A percentile compares a stretch with the other conserved stretches of the same genome.
Evolutionary conservation across 2,797 vertebrate species (phyloP).

Genomic region (Aulostomus chinensis): DNA sequence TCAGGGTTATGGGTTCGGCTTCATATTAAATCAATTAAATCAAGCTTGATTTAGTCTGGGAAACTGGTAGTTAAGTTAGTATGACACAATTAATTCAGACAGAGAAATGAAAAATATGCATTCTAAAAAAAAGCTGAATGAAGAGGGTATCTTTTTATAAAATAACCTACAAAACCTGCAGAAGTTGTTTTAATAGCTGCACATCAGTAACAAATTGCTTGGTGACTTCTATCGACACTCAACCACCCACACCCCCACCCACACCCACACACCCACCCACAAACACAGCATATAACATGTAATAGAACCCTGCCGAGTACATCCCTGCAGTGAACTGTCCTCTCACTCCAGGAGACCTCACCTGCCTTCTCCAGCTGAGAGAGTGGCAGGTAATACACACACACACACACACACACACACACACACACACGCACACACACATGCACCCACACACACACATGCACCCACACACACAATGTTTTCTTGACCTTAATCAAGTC

Average conservation of each 20-base stretch:
- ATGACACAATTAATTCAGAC: background rate
- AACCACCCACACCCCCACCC: no score
- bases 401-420: conserved; percentile 39
- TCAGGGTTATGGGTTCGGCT: conserved; percentile 29
- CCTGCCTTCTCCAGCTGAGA: conserved; percentile 39
- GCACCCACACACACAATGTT: conserved; percentile 18
- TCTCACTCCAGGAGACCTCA: conserved; percentile 29
- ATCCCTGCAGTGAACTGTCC: conserved; percentile 51
- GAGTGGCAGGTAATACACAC: no score
- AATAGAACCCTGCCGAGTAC: conserved; percentile 35
- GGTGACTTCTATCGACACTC: no score
- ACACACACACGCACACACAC: conserved; percentile 3
- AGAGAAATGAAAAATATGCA: no score
- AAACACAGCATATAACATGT: conserved; percentile 18
- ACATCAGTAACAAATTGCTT: no score
- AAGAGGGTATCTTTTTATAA: no score
- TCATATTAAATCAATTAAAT: no score
- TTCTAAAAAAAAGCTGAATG: no score
- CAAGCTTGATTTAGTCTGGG: conserved; percentile 9
- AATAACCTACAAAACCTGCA: no score
- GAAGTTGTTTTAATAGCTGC: no score
- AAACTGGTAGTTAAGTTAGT: conserved; percentile 3
- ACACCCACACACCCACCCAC: background rate
- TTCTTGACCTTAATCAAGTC: no score
- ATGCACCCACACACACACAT: background rate